A percentile compares a stretch with the other conserved stretches of the same genome.
These are phyloP conservation scores for Rhinatrema bivittatum DNA, from an alignment of 2,797 vertebrate genomes.

Conservation along the genomic window DNA sequence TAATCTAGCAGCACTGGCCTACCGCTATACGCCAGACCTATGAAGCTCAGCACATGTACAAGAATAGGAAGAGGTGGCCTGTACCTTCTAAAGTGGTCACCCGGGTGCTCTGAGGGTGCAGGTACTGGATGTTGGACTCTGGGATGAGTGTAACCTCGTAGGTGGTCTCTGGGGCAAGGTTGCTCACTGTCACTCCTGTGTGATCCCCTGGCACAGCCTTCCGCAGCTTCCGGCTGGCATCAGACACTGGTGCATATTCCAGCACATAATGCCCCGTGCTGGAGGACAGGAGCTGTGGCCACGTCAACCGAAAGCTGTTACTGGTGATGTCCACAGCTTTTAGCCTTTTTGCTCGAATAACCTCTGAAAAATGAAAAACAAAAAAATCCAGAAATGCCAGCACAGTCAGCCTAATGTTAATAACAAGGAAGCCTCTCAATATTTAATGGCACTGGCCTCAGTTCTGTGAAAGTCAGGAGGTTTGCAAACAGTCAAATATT, in stretches of 20 bases:
- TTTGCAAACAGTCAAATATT: no score
- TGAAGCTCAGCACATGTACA: no score
- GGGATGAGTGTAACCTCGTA: slow-evolving; percentile 76
- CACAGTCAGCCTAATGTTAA: no score
- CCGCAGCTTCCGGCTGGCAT: slow-evolving; percentile 38
- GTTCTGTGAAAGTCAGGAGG: no score
- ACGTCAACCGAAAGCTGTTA: slow-evolving; percentile 66
- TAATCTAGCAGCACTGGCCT: no score
- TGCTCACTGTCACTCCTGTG: slow-evolving; percentile 49
- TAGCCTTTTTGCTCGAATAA: slow-evolving; percentile 71
- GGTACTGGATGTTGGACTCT: slow-evolving; percentile 61
- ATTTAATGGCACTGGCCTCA: no score
- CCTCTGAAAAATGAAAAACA: slow-evolving; percentile 48
- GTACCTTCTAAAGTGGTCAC: slow-evolving; percentile 80
- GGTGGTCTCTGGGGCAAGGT: slow-evolving; percentile 67
- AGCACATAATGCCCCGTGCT: slow-evolving; percentile 71
- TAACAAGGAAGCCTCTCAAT: no score
- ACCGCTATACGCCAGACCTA: no score
- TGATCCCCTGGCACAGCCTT: slow-evolving; percentile 52
- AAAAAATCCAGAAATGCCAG: neutral
- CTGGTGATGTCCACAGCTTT: slow-evolving; percentile 68
- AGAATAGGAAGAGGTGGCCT: no score
- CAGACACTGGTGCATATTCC: slow-evolving; percentile 44
- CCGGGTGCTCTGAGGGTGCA: slow-evolving; percentile 59
- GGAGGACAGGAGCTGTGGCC: slow-evolving; percentile 69